phyloP scores from a whole-genome alignment of 2,113 vertebrate species.

The Clarias gariepinus region DNA sequence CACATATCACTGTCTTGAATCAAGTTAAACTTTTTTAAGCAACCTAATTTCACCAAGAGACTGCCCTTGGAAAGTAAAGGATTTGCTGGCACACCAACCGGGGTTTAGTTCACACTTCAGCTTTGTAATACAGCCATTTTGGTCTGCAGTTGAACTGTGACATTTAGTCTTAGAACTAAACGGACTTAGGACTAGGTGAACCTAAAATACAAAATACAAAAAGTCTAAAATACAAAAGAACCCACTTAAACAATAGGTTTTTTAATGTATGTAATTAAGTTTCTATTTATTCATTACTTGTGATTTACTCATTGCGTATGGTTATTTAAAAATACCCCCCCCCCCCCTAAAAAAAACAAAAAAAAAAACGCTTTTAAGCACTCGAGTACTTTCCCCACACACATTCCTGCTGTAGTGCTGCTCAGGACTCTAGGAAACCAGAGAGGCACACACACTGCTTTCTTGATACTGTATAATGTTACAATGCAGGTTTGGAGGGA shows the following conservation, averaged over 20 bases:
- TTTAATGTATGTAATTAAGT: not conserved
- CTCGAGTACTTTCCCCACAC: slow-evolving; percentile 19
- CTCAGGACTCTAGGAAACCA: slow-evolving; percentile 31
- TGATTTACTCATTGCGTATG: not conserved
- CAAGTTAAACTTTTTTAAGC: not conserved
- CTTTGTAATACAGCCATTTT: not conserved
- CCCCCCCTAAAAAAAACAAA: too few species aligned
- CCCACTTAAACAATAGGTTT: too few species aligned
- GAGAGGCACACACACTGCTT: not conserved
- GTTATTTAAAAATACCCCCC: not conserved
- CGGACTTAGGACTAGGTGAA: not conserved
- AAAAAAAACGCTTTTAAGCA: not conserved
- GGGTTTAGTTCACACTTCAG: not conserved
- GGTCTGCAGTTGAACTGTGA: slow-evolving; percentile 34
- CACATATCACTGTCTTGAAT: not conserved
- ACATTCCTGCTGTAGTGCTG: slow-evolving; percentile 33
- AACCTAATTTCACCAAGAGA: not conserved
- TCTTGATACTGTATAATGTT: slow-evolving; percentile 22
- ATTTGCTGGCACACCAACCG: slow-evolving; percentile 13
- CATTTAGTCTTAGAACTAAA: slow-evolving; percentile 16
- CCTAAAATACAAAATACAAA: not conserved
- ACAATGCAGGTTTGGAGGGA: not conserved
- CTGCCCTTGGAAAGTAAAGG: not conserved
- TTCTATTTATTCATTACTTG: not conserved
- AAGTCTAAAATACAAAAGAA: too few species aligned